Percentiles rank a stretch among this genome's conserved stretches.
Conservation (phyloP, 2,113 vertebrate species). For the Ailurus styani region DNA sequence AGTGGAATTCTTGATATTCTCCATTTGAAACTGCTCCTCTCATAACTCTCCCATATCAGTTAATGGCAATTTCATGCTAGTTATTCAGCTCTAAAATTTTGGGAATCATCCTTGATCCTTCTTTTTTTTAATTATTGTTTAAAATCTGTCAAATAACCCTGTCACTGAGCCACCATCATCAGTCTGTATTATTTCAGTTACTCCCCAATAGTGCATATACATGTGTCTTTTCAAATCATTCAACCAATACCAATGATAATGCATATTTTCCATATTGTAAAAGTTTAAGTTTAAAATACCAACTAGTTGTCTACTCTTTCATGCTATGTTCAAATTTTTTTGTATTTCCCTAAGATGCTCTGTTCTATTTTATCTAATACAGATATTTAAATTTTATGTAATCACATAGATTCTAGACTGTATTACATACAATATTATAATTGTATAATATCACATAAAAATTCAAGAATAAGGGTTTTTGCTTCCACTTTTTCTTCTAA, state of each 20-base stretch:
- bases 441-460: background rate
- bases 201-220: background rate
- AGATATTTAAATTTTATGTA: background rate
- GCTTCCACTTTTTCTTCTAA: background rate
- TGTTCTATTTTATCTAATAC: background rate
- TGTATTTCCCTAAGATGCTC: background rate
- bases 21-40: background rate
- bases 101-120: background rate
- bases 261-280: background rate
- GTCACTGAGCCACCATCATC: background rate
- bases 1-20: background rate
- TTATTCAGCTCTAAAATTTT: background rate
- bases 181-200: background rate
- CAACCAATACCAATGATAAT: background rate
- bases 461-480: background rate
- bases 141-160: background rate
- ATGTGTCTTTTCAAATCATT: background rate
- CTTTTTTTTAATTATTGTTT: background rate
- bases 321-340: background rate
- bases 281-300: background rate
- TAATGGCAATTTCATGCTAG: background rate
- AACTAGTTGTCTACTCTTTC: background rate
- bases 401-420: background rate
- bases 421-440: background rate
- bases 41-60: background rate